phyloP scores from a whole-genome alignment of 2,113 vertebrate species.

The Prietella phreatophila region DNA sequence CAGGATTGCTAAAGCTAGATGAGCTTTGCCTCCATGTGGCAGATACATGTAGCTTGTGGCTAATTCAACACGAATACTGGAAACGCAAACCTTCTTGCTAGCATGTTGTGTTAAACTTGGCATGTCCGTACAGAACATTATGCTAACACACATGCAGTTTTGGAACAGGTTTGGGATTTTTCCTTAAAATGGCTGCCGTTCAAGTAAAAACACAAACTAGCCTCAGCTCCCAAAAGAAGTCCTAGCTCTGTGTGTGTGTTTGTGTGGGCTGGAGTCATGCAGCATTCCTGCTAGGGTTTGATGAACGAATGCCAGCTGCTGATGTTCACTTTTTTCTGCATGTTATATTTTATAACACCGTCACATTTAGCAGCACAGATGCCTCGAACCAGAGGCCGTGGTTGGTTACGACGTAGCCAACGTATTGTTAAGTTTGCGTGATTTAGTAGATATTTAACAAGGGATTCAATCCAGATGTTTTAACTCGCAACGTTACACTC shows the following conservation, averaged over 20 bases:
- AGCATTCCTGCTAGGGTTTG: not conserved
- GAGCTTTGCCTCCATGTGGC: not conserved
- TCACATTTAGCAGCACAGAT: not conserved
- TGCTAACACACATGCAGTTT: not conserved
- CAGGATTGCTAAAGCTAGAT: not conserved
- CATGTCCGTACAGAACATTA: not conserved
- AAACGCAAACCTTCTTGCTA: not conserved
- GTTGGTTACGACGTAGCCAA: no score
- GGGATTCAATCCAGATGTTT: not conserved
- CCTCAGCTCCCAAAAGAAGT: not conserved
- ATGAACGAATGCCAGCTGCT: not conserved
- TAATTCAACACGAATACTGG: not conserved
- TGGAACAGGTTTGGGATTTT: not conserved
- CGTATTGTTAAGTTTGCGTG: not conserved
- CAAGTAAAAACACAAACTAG: not conserved
- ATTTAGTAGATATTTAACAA: not conserved
- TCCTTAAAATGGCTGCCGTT: not conserved
- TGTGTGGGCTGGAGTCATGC: conserved; percentile 26
- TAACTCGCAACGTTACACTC: not conserved
- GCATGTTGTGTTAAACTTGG: not conserved
- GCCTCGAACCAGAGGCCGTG: not conserved
- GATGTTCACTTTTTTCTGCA: not conserved
- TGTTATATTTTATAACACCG: not conserved
- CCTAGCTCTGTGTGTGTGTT: not conserved
- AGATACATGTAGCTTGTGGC: not conserved